phyloP scores from a whole-genome alignment of 2,797 vertebrate species.

The Anguilla pacifica region DNA sequence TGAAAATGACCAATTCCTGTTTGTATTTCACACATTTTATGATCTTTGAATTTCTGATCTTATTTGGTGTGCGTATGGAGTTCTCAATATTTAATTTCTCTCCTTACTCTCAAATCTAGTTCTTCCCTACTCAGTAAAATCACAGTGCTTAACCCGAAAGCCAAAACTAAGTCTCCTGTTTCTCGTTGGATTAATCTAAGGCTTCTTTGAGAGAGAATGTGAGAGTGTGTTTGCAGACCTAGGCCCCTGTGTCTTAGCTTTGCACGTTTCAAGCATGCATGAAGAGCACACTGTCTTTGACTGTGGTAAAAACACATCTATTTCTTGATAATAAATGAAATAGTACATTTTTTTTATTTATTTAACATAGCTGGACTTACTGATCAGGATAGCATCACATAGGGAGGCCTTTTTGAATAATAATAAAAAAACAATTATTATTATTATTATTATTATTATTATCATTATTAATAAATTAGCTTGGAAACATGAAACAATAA shows the following conservation, averaged over 20 bases:
- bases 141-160: not conserved
- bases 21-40: not conserved
- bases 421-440: too few relatives aligned
- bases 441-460: too few relatives aligned
- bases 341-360: too few relatives aligned
- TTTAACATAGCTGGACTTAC: not conserved
- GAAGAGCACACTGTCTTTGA: not conserved
- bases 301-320: not conserved
- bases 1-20: not conserved
- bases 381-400: not conserved
- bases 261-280: not conserved
- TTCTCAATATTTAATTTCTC: not conserved
- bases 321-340: not conserved
- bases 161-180: not conserved
- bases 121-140: not conserved
- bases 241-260: not conserved
- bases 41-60: not conserved
- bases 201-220: not conserved
- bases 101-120: not conserved
- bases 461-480: not conserved
- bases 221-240: not conserved
- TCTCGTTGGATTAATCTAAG: not conserved
- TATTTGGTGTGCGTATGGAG: not conserved
- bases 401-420: not conserved
- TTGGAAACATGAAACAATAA: not conserved